Evolutionary conservation across 2,113 vertebrate genomes (phyloP).

Genomic region (Caranx melampygus): DNA sequence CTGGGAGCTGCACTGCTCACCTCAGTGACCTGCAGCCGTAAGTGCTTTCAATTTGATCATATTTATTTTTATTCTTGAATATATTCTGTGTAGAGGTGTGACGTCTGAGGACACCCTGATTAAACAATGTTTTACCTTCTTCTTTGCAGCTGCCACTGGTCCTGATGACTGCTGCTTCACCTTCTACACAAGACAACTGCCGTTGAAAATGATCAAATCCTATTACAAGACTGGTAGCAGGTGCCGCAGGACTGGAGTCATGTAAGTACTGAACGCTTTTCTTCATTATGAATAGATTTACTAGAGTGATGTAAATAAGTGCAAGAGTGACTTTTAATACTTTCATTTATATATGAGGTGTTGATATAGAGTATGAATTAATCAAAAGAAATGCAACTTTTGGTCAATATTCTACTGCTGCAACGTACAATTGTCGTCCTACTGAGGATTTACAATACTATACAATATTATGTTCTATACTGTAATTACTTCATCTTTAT

Average conservation of each 20-base stretch:
- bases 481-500: too few relatives aligned
- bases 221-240: conserved; percentile 23
- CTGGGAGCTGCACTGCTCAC: conserved; percentile 53
- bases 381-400: too few relatives aligned
- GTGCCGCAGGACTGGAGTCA: conserved; percentile 39
- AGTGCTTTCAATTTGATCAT: not conserved
- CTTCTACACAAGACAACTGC: not conserved
- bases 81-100: not conserved
- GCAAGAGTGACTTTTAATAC: not conserved
- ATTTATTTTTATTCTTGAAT: not conserved
- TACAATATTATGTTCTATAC: too few relatives aligned
- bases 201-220: rapidly evolving
- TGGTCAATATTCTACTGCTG: too few relatives aligned
- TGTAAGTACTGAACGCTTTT: conserved; percentile 61
- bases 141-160: conserved; percentile 7
- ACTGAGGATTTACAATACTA: too few relatives aligned
- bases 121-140: rapidly evolving
- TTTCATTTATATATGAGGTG: too few relatives aligned
- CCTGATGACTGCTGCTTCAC: conserved; percentile 73
- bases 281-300: not conserved
- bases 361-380: too few relatives aligned
- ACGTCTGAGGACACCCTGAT: not conserved
- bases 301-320: too few relatives aligned
- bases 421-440: too few relatives aligned
- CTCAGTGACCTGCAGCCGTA: conserved; percentile 46